Base-by-base conservation (phyloP, 2,113 vertebrate genomes). In the Variabilichromis moorii region DNA sequence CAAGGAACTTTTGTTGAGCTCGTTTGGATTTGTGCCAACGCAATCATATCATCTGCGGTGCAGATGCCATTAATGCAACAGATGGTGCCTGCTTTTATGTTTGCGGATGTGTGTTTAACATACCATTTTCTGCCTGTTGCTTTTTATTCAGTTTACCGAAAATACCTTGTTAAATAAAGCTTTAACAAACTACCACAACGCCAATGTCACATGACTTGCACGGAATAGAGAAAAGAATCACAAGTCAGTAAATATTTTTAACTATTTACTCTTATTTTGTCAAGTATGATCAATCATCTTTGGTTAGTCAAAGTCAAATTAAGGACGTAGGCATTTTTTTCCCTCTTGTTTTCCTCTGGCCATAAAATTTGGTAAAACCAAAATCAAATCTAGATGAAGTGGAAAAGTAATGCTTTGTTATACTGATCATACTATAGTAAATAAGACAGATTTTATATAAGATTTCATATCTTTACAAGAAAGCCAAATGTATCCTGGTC, bases 1-100 rank as follows among this genome's bases (percentile, higher is more conserved):
- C 82, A 66, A 66, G 53, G 86, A 86, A 78, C 83, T 90, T 89
- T 89, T 81, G 83, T 82, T 47, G 81, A 35, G 80, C 81, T 88
- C 81, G 66, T 90, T 92, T 91, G 93, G 90, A 84, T 53, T 11
- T 1, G 50, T 35, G 85, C 86, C 88, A 93, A 85, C 84, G 6
- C 53, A 90, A 94, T 87, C 92, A 82, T 28, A 84, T 91, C 86
- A 85, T 92, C 84, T 91, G 89, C 45, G 35, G 19, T 71, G 86
- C 92, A 86, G 85, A 91, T 83, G 63, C 84, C 86, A 71, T 57
- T 83, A 66, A 85, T 31, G n/a, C 45, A 37, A 78, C 86, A 91
- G 76, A 92, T 21, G 45, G 28, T 45, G 53, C 14, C 68, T 73
- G 78, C 45, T 9, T 42, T 37, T 47, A 63, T 81, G 33, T 66